Evolutionary conservation across 2,797 vertebrate genomes (phyloP).

Genomic region (Enteromius radiatus): DNA sequence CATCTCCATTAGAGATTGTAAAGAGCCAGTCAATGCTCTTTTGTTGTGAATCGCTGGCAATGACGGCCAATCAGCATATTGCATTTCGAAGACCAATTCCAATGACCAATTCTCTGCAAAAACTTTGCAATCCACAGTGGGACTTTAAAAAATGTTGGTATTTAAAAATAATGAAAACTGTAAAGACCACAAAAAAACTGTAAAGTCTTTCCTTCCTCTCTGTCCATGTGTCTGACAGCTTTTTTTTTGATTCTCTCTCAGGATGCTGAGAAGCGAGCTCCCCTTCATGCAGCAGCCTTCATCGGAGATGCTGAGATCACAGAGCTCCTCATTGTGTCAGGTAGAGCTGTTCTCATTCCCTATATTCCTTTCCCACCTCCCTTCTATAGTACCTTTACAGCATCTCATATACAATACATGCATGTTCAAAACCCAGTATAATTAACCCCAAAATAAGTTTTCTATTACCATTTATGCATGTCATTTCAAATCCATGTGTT

Average conservation of each 20-base stretch:
- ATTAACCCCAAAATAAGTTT: constrained; percentile 21
- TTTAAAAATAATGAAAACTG: background rate
- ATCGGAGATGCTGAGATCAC: constrained; percentile 96
- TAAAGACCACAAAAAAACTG: no score
- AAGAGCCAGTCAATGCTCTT: constrained; percentile 7
- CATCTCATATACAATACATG: background rate
- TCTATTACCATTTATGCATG: background rate
- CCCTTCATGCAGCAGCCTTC: constrained; percentile 93
- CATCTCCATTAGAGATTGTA: background rate
- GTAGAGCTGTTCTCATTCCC: constrained; percentile 71
- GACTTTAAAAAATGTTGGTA: background rate
- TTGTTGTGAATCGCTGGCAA: constrained; percentile 4
- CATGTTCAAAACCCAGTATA: background rate
- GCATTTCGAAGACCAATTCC: constrained; percentile 6
- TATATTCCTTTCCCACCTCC: background rate
- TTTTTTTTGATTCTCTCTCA: constrained; percentile 60
- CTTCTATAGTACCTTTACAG: background rate
- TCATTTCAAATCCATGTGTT: background rate
- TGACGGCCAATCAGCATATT: background rate
- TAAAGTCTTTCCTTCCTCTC: background rate
- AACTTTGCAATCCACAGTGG: background rate
- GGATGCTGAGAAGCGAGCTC: constrained; percentile 95
- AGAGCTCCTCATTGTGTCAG: constrained; percentile 95
- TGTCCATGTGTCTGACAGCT: constrained; percentile 14
- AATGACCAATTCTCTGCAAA: background rate